A percentile compares a stretch with the other conserved stretches of the same genome.
phyloP scores from a whole-genome alignment of 2,113 vertebrate species.

The Oryzias curvinotus region DNA sequence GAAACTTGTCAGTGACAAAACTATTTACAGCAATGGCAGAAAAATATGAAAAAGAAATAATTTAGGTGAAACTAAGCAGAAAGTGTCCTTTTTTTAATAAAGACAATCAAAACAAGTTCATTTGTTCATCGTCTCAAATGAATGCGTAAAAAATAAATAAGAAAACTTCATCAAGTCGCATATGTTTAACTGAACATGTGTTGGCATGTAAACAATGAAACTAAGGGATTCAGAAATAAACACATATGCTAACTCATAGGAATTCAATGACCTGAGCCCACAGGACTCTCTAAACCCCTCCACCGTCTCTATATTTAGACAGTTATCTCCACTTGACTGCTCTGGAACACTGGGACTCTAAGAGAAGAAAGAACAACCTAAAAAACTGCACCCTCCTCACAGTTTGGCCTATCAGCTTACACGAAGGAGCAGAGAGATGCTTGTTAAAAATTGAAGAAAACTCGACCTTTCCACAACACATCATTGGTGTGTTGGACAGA shows the following conservation, averaged over 20 bases:
- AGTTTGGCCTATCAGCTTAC: slow-evolving; percentile 51
- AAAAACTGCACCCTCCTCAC: slow-evolving; percentile 46
- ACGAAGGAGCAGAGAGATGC: slow-evolving; percentile 45
- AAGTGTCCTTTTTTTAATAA: too few species aligned
- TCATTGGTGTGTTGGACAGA: slow-evolving; percentile 1
- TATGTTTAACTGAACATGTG: neutral
- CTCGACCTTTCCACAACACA: slow-evolving; percentile 32
- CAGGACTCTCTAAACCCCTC: slow-evolving; percentile 24
- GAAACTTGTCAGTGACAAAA: too few species aligned
- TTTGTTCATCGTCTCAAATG: too few species aligned
- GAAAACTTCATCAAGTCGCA: too few species aligned
- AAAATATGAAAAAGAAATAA: too few species aligned
- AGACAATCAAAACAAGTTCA: too few species aligned
- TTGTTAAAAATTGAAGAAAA: slow-evolving; percentile 59
- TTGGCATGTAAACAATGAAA: neutral
- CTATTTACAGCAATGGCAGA: too few species aligned
- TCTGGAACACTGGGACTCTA: slow-evolving; percentile 53
- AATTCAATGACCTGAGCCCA: slow-evolving; percentile 23
- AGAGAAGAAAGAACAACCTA: slow-evolving; percentile 50
- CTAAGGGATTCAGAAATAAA: slow-evolving; percentile 21
- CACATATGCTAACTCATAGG: slow-evolving; percentile 16
- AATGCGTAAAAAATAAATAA: too few species aligned
- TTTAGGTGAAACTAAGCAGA: too few species aligned
- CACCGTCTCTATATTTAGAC: slow-evolving; percentile 63
- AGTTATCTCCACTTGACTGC: slow-evolving; percentile 54